Conservation (phyloP, 35 echinoderm and acorn worm genomes). For the Apostichopus japonicus region DNA sequence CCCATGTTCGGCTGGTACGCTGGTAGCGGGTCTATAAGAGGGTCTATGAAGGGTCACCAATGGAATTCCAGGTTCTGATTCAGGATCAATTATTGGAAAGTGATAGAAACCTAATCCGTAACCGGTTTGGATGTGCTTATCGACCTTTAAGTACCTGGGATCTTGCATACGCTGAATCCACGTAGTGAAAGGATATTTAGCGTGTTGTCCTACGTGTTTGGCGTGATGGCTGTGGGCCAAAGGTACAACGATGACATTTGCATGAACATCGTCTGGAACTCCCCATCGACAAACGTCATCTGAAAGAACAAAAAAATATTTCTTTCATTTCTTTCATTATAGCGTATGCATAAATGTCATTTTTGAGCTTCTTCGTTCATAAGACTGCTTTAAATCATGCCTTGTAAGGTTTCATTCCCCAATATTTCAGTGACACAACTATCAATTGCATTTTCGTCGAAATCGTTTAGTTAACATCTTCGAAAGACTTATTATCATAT, state of each 20-base stretch:
- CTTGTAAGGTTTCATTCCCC: too few relatives aligned
- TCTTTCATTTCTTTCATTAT: background rate
- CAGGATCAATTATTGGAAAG: constrained; percentile 42
- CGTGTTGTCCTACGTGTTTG: background rate
- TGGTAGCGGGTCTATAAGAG: background rate
- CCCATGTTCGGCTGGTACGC: constrained; percentile 53
- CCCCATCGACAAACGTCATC: constrained; percentile 11
- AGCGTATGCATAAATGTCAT: too few relatives aligned
- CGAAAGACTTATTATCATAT: constrained; percentile 8
- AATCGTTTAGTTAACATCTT: constrained; percentile 9
- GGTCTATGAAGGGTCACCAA: constrained; percentile 14
- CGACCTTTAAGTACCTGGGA: constrained; percentile 9
- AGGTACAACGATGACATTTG: background rate
- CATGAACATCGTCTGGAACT: background rate
- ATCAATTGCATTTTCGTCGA: constrained; percentile 14
- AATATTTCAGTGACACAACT: background rate
- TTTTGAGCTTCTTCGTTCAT: too few relatives aligned
- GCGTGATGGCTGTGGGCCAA: constrained; percentile 14
- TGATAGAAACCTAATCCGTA: constrained; percentile 44
- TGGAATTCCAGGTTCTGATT: constrained; percentile 52
- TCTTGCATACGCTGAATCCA: constrained; percentile 54
- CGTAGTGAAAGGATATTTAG: constrained; percentile 31
- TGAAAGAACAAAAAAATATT: constrained; percentile 13
- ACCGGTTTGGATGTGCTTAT: constrained; percentile 53
- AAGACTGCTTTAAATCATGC: too few relatives aligned